Percentiles rank a stretch among this genome's conserved stretches.
Conservation (phyloP, 2,888 invertebrate genomes). For the Nemotelus pantherinus region DNA sequence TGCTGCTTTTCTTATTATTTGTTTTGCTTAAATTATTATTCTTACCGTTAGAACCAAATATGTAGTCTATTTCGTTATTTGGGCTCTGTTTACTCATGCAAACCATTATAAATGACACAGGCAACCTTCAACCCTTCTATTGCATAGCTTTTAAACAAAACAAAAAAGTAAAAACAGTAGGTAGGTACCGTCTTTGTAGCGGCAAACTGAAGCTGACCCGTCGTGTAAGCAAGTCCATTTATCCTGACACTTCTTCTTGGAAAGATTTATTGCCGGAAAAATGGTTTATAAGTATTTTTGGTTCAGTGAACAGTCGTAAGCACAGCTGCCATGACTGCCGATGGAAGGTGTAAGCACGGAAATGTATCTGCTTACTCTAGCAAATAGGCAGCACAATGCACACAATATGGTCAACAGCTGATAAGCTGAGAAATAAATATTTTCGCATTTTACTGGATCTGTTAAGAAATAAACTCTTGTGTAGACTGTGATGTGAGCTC, state of each 20-base stretch:
- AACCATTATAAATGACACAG: constrained; percentile 7
- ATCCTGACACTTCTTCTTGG: constrained; percentile 28
- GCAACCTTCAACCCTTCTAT: constrained; percentile 6
- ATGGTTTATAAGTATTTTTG: constrained; percentile 19
- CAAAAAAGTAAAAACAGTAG: not conserved
- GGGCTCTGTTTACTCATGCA: too few species aligned
- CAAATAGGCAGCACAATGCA: not conserved
- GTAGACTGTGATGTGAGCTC: not conserved
- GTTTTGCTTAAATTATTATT: not conserved
- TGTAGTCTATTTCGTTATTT: too few species aligned
- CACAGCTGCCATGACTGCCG: not conserved
- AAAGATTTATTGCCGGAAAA: constrained; percentile 40
- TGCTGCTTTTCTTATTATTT: not conserved
- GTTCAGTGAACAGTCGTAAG: not conserved
- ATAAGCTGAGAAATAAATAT: constrained; percentile 39
- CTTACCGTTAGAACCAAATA: not conserved
- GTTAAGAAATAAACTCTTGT: constrained; percentile 18
- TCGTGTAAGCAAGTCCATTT: constrained; percentile 35
- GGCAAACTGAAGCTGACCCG: not conserved
- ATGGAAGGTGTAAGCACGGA: not conserved
- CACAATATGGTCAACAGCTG: constrained; percentile 34
- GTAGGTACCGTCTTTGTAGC: not conserved
- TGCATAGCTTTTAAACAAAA: constrained; percentile 7
- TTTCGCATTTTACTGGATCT: constrained; percentile 18
- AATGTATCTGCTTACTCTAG: not conserved